Conservation (phyloP, 2,888 invertebrate genomes). For the Cynaeus angustus region DNA sequence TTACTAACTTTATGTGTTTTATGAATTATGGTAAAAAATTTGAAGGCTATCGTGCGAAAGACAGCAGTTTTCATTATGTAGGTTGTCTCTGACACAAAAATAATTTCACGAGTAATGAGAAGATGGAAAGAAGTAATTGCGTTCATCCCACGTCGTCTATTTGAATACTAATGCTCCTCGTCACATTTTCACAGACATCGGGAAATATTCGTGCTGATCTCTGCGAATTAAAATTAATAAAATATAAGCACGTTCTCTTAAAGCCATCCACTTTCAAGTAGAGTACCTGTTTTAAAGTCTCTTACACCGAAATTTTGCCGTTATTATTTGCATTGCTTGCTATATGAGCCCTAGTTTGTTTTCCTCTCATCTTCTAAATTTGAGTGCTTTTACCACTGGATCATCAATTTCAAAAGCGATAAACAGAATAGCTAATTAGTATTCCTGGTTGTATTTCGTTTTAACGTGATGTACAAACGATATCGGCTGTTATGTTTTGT, state of each 20-base stretch:
- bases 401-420: conserved; percentile 38
- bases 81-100: conserved; percentile 32
- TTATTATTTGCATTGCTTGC: conserved; percentile 23
- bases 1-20: conserved; percentile 5
- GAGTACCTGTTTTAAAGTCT: conserved; percentile 31
- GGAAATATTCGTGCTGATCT: conserved; percentile 35
- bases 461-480: conserved; percentile 37
- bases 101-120: conserved; percentile 29
- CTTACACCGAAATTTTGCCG: conserved; percentile 10
- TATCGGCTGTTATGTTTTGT: conserved; percentile 36
- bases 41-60: background rate
- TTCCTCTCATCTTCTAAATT: conserved; percentile 12
- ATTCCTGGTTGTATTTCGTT: conserved; percentile 39
- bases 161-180: conserved; percentile 47
- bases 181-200: conserved; percentile 39
- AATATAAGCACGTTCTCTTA: conserved; percentile 46
- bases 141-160: conserved; percentile 42
- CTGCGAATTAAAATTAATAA: conserved; percentile 43
- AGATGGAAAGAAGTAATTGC: conserved; percentile 42
- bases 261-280: conserved; percentile 18
- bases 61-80: conserved; percentile 16
- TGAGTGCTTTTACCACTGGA: conserved; percentile 10
- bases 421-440: conserved; percentile 42
- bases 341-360: conserved; percentile 12
- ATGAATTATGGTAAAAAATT: background rate